Conservation (phyloP, 1,140 invertebrate genomes). For the Listronotus bonariensis region DNA sequence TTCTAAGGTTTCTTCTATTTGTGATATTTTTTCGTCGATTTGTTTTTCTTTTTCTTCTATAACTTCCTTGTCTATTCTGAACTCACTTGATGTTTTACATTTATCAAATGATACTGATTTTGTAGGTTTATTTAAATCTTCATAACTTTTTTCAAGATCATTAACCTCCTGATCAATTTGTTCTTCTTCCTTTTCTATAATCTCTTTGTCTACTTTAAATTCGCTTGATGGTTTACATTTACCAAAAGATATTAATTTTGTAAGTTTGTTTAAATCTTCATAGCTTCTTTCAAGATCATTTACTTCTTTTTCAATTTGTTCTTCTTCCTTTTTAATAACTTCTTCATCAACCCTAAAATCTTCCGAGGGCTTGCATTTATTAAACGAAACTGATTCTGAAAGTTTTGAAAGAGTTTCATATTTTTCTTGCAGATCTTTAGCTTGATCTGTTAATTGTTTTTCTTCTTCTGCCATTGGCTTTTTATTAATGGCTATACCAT, state of each 20-base stretch:
- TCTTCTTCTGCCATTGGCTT: slow-evolving; percentile 1
- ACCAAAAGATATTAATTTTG: slow-evolving; percentile 34
- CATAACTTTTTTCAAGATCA: slow-evolving; percentile 21
- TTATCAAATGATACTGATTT: slow-evolving; percentile 37
- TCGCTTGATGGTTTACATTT: slow-evolving; percentile 27
- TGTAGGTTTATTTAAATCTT: slow-evolving; percentile 28
- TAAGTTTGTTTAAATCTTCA: slow-evolving; percentile 32
- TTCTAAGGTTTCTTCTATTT: slow-evolving; percentile 24
- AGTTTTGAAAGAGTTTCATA: slow-evolving; percentile 28
- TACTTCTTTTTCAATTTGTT: slow-evolving; percentile 37
- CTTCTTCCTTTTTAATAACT: slow-evolving; percentile 25
- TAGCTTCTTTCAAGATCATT: slow-evolving; percentile 27
- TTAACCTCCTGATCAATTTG: slow-evolving; percentile 30
- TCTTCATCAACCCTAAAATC: slow-evolving; percentile 17
- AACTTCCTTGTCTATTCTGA: slow-evolving; percentile 18
- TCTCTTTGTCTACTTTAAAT: slow-evolving; percentile 19
- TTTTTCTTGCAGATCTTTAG: slow-evolving; percentile 13
- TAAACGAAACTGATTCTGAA: slow-evolving; percentile 8
- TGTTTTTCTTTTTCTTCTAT: slow-evolving; percentile 30
- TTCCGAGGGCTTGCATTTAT: slow-evolving; percentile 10
- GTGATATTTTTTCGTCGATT: slow-evolving; percentile 31
- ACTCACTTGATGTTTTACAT: slow-evolving; percentile 16
- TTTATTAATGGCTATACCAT: slow-evolving; percentile 6
- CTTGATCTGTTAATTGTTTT: slow-evolving; percentile 11
- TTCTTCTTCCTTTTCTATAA: slow-evolving; percentile 30